Conservation (phyloP, 2,797 vertebrate species). For the Yasuhikotakia modesta region DNA sequence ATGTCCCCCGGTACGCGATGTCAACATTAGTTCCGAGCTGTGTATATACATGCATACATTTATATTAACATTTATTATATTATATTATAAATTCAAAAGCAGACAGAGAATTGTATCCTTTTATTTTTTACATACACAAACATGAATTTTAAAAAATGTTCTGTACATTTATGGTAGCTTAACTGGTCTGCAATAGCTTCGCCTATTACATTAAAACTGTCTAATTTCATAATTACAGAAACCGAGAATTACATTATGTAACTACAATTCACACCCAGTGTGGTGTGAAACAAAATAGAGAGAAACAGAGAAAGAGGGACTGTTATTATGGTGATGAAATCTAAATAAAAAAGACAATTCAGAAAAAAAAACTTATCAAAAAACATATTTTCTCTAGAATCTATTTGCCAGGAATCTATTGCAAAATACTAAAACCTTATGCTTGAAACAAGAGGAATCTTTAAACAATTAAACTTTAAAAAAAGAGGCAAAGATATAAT, state of each 20-base stretch:
- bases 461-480: slow-evolving; percentile 7
- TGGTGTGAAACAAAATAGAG: background rate
- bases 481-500: background rate
- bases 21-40: slow-evolving; percentile 16
- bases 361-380: background rate
- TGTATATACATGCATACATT: no score
- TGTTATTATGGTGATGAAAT: background rate
- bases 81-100: background rate
- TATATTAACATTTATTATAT: no score
- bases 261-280: background rate
- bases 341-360: no score
- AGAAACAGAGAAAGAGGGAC: background rate
- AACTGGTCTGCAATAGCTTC: background rate
- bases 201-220: background rate
- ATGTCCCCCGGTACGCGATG: background rate
- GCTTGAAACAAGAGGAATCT: background rate
- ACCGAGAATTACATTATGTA: background rate
- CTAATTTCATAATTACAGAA: background rate
- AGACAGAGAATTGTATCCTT: background rate
- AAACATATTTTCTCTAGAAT: background rate
- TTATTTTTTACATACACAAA: slow-evolving; percentile 34
- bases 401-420: background rate
- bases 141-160: background rate
- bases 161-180: background rate
- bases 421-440: background rate